phyloP scores from a whole-genome alignment of 37 sponge, comb jelly and placozoan genomes.

The Halisarca cf. caerulea region DNA sequence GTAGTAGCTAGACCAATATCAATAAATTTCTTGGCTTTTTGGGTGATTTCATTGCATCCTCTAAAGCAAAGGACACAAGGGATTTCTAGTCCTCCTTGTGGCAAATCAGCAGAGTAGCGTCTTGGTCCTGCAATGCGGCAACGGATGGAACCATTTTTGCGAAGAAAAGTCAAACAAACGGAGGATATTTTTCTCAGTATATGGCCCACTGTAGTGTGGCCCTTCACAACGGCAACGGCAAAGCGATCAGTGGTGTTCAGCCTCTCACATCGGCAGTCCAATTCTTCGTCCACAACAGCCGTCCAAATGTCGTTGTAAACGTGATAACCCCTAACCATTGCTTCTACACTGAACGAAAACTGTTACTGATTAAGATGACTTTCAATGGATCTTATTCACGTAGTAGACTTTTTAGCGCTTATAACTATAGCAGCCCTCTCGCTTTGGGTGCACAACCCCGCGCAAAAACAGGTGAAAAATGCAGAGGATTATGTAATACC shows the following conservation, averaged over 20 bases:
- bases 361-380: not conserved
- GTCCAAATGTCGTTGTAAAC: slow-evolving; percentile 47
- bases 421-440: too few relatives aligned
- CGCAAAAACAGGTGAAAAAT: too few relatives aligned
- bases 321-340: slow-evolving; percentile 46
- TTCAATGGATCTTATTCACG: too few relatives aligned
- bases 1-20: slow-evolving; percentile 2
- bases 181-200: slow-evolving; percentile 31
- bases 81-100: too few relatives aligned
- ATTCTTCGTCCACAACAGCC: slow-evolving; percentile 23
- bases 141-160: slow-evolving; percentile 25
- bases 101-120: too few relatives aligned
- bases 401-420: too few relatives aligned
- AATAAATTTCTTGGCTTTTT: slow-evolving; percentile 21
- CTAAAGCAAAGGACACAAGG: slow-evolving; percentile 30
- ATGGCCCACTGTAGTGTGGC: slow-evolving; percentile 16
- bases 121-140: too few relatives aligned
- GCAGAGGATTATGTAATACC: too few relatives aligned
- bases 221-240: slow-evolving; percentile 39
- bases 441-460: too few relatives aligned
- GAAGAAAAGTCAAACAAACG: slow-evolving; percentile 31
- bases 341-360: slow-evolving; percentile 5
- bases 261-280: slow-evolving; percentile 23
- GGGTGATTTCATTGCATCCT: not conserved
- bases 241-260: slow-evolving; percentile 24